Evolutionary conservation across 2,113 vertebrate species (phyloP), one percentile per base, ranked within the genome.

Genomic region (Puntigrus tetrazona): DNA sequence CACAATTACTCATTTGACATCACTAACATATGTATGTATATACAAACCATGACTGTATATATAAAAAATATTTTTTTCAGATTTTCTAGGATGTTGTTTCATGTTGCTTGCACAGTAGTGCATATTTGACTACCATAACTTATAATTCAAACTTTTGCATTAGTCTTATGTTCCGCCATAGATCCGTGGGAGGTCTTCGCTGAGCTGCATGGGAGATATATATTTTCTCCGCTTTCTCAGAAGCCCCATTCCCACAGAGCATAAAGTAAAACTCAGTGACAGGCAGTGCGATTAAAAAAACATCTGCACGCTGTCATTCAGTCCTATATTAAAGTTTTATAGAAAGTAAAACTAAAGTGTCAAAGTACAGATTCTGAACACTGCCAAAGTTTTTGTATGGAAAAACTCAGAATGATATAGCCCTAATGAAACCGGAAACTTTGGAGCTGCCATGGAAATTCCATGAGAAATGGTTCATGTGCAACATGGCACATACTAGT

Each of bases 211-310:
- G 61, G 31, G 47, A 69, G 57, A 81, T 63, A 67, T 84, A 25
- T 65, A 61, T 73, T 74, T 81, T 74, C 13, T 70, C 29, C 2
- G n/a, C 50, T 29, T 45, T 85, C 22, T 70, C 63, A 43, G 59
- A 70, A 70, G 18, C 55, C 50, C 22, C 45, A 72, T 45, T 65
- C 65, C 31, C 25, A 61, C 50, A 61, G 76, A 38, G 45, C 63
- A 85, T 29, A 59, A 67, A 84, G 61, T 52, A 69, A 55, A 72
- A 16, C 63, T 81, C 67, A 22, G 50, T 80, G 84, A 85, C 65
- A 85, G 77, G 67, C 47, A 61, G 76, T 34, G 18, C 63, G 84
- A 85, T 85, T 85, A 85, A 80, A 85, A 84, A 78, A 85, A 79
- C 76, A 80, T 72, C 77, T 79, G 76, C 63, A 79, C 50, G 18